Conservation (phyloP, 2,113 vertebrate genomes). For the Empidonax alnorum region DNA sequence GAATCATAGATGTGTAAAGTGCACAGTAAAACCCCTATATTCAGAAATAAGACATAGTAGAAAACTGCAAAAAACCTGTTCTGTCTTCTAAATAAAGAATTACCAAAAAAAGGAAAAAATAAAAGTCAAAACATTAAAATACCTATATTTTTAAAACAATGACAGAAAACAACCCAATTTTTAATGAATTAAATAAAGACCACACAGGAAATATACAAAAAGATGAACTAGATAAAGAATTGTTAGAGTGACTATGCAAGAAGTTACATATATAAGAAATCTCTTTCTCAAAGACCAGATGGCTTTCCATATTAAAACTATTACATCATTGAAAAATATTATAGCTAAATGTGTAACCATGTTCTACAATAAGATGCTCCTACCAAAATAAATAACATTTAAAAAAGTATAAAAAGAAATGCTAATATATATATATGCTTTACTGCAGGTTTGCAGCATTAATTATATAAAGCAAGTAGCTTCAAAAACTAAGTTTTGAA, state of each 20-base stretch:
- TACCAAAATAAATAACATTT: neutral
- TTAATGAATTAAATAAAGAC: neutral
- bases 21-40: neutral
- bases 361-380: neutral
- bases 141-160: neutral
- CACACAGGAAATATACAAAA: neutral
- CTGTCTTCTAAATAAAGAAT: neutral
- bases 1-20: neutral
- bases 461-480: neutral
- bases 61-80: neutral
- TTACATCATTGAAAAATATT: neutral
- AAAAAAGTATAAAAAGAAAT: neutral
- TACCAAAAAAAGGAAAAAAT: neutral
- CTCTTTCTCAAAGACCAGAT: neutral
- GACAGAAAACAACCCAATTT: neutral
- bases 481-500: neutral
- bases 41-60: neutral
- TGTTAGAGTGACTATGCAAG: neutral
- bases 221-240: neutral
- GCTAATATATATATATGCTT: neutral
- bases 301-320: neutral
- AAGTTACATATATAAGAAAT: neutral
- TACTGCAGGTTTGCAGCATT: neutral
- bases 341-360: neutral
- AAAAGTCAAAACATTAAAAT: neutral